phyloP scores from a whole-genome alignment of 2,797 vertebrate species.

The Poecilia gillii region DNA sequence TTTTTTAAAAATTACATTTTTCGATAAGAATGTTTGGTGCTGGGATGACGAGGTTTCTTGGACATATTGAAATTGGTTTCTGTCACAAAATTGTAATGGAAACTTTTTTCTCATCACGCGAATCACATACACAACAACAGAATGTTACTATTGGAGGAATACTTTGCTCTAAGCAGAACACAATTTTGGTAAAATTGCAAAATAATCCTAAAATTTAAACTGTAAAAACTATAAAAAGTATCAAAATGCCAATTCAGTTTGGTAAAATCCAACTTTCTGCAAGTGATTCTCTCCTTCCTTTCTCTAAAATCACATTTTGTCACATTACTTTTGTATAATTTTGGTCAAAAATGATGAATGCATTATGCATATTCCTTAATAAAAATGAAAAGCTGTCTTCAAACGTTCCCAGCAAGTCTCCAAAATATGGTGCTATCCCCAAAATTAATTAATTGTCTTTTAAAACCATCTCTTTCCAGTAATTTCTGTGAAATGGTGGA shows the following conservation, averaged over 20 bases:
- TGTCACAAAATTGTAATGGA: too few relatives aligned
- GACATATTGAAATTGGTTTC: too few relatives aligned
- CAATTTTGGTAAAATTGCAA: not conserved
- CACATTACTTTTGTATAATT: not conserved
- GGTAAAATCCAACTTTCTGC: not conserved
- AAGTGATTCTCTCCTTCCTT: not conserved
- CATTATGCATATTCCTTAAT: not conserved
- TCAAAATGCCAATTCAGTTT: not conserved
- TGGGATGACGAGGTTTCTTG: too few relatives aligned
- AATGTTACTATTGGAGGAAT: too few relatives aligned
- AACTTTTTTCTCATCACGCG: too few relatives aligned
- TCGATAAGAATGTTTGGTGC: too few relatives aligned
- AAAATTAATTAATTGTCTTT: not conserved
- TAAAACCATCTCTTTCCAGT: not conserved
- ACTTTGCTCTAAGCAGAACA: not conserved
- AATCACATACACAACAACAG: too few relatives aligned
- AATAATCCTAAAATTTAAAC: not conserved
- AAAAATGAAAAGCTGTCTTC: not conserved
- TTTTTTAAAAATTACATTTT: too few relatives aligned
- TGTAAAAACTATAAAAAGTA: not conserved
- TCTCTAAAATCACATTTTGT: not conserved
- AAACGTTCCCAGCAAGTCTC: not conserved
- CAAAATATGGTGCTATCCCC: not conserved
- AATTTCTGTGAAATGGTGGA: not conserved
- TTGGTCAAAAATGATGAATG: not conserved